These are phyloP conservation scores for Taeniopygia guttata DNA, from an alignment of 2,797 vertebrate genomes.

Conservation along the genomic window DNA sequence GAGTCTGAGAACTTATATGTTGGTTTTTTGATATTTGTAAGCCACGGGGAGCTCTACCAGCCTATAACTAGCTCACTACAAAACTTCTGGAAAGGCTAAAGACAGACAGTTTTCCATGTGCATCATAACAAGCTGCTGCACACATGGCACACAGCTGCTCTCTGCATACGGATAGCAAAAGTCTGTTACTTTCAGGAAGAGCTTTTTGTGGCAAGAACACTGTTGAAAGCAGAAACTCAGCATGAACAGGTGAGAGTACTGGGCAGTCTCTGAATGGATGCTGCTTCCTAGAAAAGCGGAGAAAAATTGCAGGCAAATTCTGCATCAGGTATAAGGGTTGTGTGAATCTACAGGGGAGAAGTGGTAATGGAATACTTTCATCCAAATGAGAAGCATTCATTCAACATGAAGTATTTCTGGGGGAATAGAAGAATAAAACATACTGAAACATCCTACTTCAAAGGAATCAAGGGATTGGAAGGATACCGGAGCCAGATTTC, in stretches of 20 bases:
- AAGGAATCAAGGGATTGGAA: background rate
- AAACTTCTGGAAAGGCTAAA: background rate
- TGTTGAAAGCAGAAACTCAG: background rate
- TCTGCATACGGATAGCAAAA: background rate
- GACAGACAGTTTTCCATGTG: background rate
- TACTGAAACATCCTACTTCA: background rate
- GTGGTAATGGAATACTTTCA: background rate
- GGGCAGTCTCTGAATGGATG: background rate
- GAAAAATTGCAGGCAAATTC: background rate
- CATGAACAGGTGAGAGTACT: background rate
- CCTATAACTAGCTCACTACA: background rate
- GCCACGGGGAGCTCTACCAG: background rate
- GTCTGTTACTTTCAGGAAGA: background rate
- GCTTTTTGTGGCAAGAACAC: background rate
- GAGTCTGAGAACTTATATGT: accelerated
- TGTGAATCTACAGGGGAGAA: background rate
- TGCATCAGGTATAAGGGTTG: background rate
- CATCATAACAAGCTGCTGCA: background rate
- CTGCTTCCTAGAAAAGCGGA: background rate
- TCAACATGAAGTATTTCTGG: background rate
- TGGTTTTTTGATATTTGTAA: background rate
- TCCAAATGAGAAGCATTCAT: background rate
- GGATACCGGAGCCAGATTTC: background rate
- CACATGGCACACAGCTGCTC: background rate
- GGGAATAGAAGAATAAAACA: background rate